Evolutionary conservation across 2,113 vertebrate species (phyloP).

Genomic region (Oreochromis niloticus): DNA sequence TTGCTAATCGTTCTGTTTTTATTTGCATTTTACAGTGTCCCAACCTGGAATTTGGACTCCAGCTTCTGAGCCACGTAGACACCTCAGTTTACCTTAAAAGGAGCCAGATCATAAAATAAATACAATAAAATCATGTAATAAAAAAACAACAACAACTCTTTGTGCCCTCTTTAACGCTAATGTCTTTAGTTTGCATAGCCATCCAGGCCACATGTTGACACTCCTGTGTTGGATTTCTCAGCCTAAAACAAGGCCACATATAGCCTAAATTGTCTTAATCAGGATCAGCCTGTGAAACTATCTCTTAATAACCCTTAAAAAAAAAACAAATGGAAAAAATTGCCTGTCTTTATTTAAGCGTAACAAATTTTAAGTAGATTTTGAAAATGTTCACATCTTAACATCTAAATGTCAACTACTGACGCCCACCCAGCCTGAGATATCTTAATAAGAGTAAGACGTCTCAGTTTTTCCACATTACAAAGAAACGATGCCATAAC

Average conservation of each 20-base stretch:
- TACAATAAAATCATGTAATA: neutral
- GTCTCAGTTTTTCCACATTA: neutral
- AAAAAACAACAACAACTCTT: too few relatives aligned
- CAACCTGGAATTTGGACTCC: neutral
- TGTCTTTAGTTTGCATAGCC: neutral
- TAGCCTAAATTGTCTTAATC: neutral
- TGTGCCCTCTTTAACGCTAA: neutral
- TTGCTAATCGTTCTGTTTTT: neutral
- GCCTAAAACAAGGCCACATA: neutral
- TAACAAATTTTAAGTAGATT: neutral
- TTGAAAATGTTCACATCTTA: neutral
- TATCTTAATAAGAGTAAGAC: neutral
- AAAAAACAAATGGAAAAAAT: neutral
- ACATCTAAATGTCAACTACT: neutral
- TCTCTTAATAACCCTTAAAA: neutral
- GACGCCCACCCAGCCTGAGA: neutral
- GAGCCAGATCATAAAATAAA: fast-evolving
- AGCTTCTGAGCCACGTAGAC: neutral
- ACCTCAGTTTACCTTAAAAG: neutral
- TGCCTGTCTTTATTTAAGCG: fast-evolving
- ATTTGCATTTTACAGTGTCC: neutral
- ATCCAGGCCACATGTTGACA: neutral
- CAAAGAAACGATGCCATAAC: neutral
- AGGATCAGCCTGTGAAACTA: neutral
- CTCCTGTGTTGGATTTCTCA: neutral